Conservation (phyloP, 1,140 invertebrate genomes). For the Phocides pigmalion region DNA sequence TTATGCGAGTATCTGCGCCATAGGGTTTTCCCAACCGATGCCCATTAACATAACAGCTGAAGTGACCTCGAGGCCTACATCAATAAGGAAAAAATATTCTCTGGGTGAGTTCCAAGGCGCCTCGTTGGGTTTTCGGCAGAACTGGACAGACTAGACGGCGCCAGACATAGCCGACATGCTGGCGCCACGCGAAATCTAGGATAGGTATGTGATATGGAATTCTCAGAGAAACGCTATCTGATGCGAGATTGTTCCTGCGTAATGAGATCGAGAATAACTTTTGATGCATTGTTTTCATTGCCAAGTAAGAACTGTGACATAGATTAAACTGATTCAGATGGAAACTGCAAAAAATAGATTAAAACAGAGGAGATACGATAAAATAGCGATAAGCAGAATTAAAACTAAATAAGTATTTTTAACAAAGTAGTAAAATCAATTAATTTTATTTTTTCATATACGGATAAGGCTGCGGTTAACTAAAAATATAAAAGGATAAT, state of each 20-base stretch:
- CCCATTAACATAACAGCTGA: constrained; percentile 71
- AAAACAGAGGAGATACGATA: too few relatives aligned
- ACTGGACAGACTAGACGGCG: constrained; percentile 65
- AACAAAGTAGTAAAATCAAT: too few relatives aligned
- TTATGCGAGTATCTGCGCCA: constrained; percentile 63
- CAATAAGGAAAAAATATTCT: constrained; percentile 70
- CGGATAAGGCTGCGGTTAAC: too few relatives aligned
- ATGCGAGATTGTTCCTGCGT: constrained; percentile 2
- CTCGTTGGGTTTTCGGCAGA: constrained; percentile 44
- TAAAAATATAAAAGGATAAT: too few relatives aligned
- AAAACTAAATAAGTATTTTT: too few relatives aligned
- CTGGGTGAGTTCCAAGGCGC: constrained; percentile 73
- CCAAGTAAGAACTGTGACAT: too few relatives aligned
- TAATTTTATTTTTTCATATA: too few relatives aligned
- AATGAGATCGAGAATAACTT: constrained; percentile 4
- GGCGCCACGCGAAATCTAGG: constrained; percentile 48
- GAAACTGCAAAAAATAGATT: too few relatives aligned
- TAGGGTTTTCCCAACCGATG: constrained; percentile 65
- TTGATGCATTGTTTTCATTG: constrained; percentile 5
- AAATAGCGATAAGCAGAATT: too few relatives aligned
- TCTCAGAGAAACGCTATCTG: constrained; percentile 15
- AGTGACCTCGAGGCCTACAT: constrained; percentile 74
- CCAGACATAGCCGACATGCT: constrained; percentile 45
- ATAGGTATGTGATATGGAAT: constrained; percentile 10
- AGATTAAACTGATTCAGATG: too few relatives aligned